Evolutionary conservation across 2,797 vertebrate genomes (phyloP).

Genomic region (Staurois parvus): DNA sequence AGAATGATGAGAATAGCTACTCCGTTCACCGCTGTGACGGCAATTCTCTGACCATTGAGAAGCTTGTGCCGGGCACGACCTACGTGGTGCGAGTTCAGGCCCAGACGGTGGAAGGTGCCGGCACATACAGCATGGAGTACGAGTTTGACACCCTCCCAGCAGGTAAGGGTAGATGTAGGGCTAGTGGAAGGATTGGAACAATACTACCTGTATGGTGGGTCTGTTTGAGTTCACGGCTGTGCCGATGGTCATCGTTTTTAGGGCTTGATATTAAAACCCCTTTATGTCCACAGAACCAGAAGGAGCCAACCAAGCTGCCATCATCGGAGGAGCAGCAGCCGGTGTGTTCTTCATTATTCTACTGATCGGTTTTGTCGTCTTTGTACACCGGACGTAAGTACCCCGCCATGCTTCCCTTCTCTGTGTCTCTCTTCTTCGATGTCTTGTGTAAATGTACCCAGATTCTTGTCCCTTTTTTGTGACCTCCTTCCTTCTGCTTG

Average conservation of each 20-base stretch:
- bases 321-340: constrained; percentile 78
- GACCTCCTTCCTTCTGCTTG: too few relatives aligned
- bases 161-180: constrained; percentile 65
- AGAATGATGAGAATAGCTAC: constrained; percentile 89
- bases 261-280: background rate
- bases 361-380: constrained; percentile 76
- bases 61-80: constrained; percentile 83
- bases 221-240: too few relatives aligned
- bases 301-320: constrained; percentile 75
- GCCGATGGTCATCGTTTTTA: background rate
- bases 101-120: constrained; percentile 83
- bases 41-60: constrained; percentile 82
- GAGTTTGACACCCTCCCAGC: constrained; percentile 86
- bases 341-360: constrained; percentile 77
- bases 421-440: background rate
- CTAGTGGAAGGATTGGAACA: background rate
- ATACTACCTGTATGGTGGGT: background rate
- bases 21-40: constrained; percentile 89
- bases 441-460: background rate
- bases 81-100: constrained; percentile 92
- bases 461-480: too few relatives aligned
- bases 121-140: constrained; percentile 84
- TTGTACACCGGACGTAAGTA: constrained; percentile 83
- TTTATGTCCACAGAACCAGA: constrained; percentile 69
- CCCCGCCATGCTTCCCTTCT: background rate